Base-by-base conservation (phyloP, 2,888 invertebrate genomes). In the Tipula confusa region DNA sequence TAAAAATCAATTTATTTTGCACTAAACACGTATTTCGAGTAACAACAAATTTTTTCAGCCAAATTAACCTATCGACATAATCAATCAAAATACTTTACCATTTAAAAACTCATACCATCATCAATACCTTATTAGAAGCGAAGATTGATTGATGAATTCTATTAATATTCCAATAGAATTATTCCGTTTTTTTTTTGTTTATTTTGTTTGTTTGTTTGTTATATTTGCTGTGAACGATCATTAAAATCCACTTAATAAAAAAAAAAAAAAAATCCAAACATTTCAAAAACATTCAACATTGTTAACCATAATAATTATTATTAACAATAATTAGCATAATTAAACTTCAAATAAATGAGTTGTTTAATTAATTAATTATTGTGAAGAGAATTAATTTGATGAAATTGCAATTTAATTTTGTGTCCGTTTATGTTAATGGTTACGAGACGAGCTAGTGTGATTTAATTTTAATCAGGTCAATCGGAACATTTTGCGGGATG, bases 231-330 rank as follows among this genome's bases (percentile, higher is more conserved):
- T 64, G 64, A 64, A 24, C 64, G 2, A 64, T 64, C 64, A 64
- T 64, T 64, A 64, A 64, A 64, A 64, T 24, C 64, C 64, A 64
- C 64, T 64, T 64, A 43, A 24, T 24, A 64, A 64, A n/a, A n/a
- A n/a, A n/a, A n/a, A n/a, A n/a, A n/a, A n/a, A n/a, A n/a, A 64
- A 64, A 24, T 64, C 24, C 24, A 24, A 64, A 24, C 64, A 64
- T 64, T 64, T 64, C 64, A 64, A 64, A 64, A 64, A 64, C 64
- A 64, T 64, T 64, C 64, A 64, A 64, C 64, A 64, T 24, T 64
- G 24, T 9, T 64, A 64, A 64, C 64, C 64, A 64, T 64, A n/a
- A 43, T 43, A n/a, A n/a, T 43, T 43, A 43, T 43, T 43, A 43
- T 43, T 64, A 64, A 24, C 24, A 24, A 64, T 48, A 48, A 48